phyloP scores from a whole-genome alignment of 2,888 invertebrate species.

The Suillia variegata region DNA sequence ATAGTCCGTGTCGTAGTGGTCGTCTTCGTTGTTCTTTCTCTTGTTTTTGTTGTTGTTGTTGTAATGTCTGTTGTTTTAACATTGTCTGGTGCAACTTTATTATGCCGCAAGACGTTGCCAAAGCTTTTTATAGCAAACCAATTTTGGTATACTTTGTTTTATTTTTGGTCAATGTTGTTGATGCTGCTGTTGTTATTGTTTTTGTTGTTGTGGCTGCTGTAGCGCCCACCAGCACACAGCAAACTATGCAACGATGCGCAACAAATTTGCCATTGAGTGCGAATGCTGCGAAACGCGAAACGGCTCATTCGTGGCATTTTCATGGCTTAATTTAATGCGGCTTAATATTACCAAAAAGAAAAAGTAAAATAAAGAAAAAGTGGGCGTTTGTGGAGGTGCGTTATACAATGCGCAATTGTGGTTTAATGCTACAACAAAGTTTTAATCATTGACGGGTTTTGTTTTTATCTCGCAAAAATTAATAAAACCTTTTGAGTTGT shows the following conservation, averaged over 20 bases:
- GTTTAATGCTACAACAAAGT: no score
- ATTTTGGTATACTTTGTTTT: neutral
- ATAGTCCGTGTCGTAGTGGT: neutral
- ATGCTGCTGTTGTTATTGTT: neutral
- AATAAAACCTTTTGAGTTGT: no score
- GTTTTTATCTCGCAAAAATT: no score
- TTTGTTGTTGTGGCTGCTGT: neutral
- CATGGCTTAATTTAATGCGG: constrained; percentile 20
- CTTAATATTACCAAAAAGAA: neutral
- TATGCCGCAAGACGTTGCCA: constrained; percentile 1
- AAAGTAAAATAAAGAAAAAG: no score
- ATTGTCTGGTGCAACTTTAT: constrained; percentile 22
- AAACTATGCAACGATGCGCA: constrained; percentile 18
- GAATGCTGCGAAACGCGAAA: no score
- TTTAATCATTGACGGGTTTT: no score
- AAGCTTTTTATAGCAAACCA: neutral
- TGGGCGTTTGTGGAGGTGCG: no score
- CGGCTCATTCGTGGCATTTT: no score
- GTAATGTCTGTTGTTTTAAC: constrained; percentile 3
- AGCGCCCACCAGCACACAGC: constrained; percentile 16
- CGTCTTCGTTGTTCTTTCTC: constrained; percentile 1
- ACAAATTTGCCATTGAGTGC: constrained; percentile 17
- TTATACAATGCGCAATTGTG: no score
- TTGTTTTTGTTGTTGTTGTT: neutral
- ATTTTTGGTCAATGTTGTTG: neutral